phyloP scores from a whole-genome alignment of 2,113 vertebrate genomes.

The Hemiscyllium ocellatum region DNA sequence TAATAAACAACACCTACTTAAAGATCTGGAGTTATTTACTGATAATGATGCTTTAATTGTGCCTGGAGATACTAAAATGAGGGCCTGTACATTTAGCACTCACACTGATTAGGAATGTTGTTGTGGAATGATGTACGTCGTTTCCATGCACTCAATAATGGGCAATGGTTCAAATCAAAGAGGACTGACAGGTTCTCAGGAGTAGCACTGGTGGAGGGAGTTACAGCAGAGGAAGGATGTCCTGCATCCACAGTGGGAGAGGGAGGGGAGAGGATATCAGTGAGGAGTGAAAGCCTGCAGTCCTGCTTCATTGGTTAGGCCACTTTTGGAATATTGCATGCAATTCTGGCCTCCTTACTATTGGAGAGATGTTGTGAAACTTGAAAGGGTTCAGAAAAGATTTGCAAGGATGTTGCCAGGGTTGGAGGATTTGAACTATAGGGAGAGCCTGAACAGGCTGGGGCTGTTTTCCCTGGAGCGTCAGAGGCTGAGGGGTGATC shows the following conservation, averaged over 20 bases:
- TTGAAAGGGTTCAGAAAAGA: too few species aligned
- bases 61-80: background rate
- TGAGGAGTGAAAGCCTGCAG: background rate
- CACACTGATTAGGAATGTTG: background rate
- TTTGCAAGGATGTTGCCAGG: too few species aligned
- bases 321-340: too few species aligned
- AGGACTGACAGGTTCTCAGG: background rate
- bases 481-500: too few species aligned
- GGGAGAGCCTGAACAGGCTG: too few species aligned
- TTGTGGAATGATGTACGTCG: background rate
- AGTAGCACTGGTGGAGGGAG: background rate
- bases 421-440: too few species aligned
- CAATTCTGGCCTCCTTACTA: too few species aligned
- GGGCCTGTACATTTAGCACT: background rate
- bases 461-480: too few species aligned
- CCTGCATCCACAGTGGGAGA: background rate
- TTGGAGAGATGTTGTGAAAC: too few species aligned
- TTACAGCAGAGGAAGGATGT: background rate
- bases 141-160: background rate
- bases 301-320: background rate
- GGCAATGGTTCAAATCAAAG: background rate
- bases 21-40: background rate
- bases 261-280: background rate
- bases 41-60: background rate
- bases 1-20: background rate